Evolutionary conservation across 1,140 invertebrate species (phyloP).

Genomic region (Rhizoglyphus robini): DNA sequence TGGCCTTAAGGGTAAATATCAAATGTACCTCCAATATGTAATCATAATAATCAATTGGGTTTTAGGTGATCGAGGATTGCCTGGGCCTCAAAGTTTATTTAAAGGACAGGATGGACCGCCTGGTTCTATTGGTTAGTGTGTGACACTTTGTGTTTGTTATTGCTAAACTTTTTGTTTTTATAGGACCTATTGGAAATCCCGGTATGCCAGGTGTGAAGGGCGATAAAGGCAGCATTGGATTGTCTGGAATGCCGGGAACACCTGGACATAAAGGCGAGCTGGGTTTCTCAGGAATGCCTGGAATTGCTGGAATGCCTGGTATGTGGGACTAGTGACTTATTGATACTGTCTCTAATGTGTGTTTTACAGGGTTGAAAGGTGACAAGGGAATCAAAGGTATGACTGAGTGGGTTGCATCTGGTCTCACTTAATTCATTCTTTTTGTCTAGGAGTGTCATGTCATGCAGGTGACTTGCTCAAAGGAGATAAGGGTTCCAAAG

Average conservation of each 20-base stretch:
- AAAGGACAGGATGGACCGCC: conserved; percentile 4
- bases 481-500: conserved; percentile 21
- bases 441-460: not conserved
- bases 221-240: not conserved
- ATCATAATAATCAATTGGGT: not conserved
- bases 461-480: not conserved
- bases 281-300: conserved; percentile 25
- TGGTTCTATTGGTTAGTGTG: too few relatives aligned
- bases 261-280: conserved; percentile 6
- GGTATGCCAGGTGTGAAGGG: not conserved
- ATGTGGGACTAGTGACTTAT: not conserved
- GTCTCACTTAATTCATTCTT: not conserved
- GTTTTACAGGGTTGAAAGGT: not conserved
- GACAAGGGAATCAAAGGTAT: conserved; percentile 24
- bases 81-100: too few relatives aligned
- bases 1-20: not conserved
- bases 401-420: not conserved
- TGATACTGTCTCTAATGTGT: not conserved
- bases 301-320: too few relatives aligned
- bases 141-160: too few relatives aligned
- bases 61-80: not conserved
- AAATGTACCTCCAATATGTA: not conserved
- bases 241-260: not conserved
- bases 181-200: not conserved
- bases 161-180: too few relatives aligned